These are phyloP conservation scores for Mya arenaria DNA, from an alignment of 1,140 invertebrate genomes.

Conservation along the genomic window DNA sequence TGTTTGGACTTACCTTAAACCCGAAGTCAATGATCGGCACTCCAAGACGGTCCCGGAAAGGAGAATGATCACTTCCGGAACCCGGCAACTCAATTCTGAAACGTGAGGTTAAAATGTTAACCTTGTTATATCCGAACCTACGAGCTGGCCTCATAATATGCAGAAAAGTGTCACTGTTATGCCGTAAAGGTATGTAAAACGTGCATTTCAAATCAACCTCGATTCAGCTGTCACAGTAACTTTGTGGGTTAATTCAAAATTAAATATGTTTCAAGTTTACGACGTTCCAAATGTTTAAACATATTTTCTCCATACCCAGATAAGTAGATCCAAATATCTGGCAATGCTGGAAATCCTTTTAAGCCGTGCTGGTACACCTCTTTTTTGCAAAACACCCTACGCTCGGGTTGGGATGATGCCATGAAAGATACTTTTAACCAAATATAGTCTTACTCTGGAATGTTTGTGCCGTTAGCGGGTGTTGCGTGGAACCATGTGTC, in stretches of 20 bases:
- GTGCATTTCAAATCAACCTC: neutral
- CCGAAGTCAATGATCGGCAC: slow-evolving; percentile 32
- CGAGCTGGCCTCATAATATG: neutral
- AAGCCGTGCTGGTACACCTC: too few species aligned
- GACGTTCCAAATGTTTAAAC: too few species aligned
- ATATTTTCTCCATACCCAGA: too few species aligned
- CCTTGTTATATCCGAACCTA: neutral
- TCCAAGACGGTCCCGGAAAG: slow-evolving; percentile 36
- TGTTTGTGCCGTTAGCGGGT: slow-evolving; percentile 7
- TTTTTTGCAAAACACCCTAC: too few species aligned
- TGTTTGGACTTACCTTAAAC: too few species aligned
- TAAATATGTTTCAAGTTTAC: too few species aligned
- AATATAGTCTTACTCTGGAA: slow-evolving; percentile 52
- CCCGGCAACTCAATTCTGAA: slow-evolving; percentile 34
- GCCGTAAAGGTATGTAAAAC: neutral
- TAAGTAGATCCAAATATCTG: too few species aligned
- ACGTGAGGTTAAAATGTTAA: neutral
- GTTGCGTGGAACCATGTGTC: slow-evolving; percentile 72
- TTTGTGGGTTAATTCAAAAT: too few species aligned
- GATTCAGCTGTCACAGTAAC: neutral
- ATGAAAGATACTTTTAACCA: too few species aligned
- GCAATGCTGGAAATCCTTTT: too few species aligned
- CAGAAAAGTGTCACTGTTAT: neutral
- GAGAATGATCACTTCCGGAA: slow-evolving; percentile 41
- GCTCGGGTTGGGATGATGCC: too few species aligned